Base-by-base conservation (phyloP, 92 coral and sea anemone species). In the Epizoanthus rinbou region DNA sequence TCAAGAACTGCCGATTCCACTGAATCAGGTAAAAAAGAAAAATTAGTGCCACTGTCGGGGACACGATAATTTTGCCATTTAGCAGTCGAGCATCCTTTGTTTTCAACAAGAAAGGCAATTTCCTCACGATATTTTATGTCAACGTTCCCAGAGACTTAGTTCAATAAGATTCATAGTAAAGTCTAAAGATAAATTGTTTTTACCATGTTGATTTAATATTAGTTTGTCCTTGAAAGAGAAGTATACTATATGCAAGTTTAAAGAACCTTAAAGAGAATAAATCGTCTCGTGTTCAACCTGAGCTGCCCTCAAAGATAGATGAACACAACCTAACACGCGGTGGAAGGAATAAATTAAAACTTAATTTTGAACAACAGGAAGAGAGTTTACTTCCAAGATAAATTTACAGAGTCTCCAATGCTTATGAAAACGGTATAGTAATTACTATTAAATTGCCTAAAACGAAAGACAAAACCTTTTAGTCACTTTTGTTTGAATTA, bases 11-110 rank as follows among this genome's bases (percentile, higher is more conserved):
- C 2, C 71, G 17, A 39, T 78, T 52, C 66, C 62, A 43, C 37
- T 22, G 47, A 43, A 37, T 39, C 82, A 78, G 82, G 70, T 78
- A 78, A 78, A 43, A 57, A 65, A 53, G 57, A 21, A 21, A 78
- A 78, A 59, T 78, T 39, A 43, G 33, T 37, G 41, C 70, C 47
- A 75, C 52, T 28, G 25, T 58, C 41, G 22, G 71, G 64, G 35
- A 21, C 41, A 60, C 57, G 58, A 62, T 60, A 39, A 39, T 62
- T 75, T 60, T 43, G 82, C 24, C 54, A 39, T 78, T 63, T 78
- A 69, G 69, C 50, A 39, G 50, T 17, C 57, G 66, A 21, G 69
- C 17, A 17, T 37, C 37, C 50, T 19, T 59, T 78, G 23, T 31
- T 78, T 78, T 78, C 35, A 43, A 78, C 41, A 35, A 4, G 31